Evolutionary conservation across 1,140 invertebrate genomes (phyloP), one percentile per base, ranked within the genome.

Genomic region (Zaprionus lachaisei): DNA sequence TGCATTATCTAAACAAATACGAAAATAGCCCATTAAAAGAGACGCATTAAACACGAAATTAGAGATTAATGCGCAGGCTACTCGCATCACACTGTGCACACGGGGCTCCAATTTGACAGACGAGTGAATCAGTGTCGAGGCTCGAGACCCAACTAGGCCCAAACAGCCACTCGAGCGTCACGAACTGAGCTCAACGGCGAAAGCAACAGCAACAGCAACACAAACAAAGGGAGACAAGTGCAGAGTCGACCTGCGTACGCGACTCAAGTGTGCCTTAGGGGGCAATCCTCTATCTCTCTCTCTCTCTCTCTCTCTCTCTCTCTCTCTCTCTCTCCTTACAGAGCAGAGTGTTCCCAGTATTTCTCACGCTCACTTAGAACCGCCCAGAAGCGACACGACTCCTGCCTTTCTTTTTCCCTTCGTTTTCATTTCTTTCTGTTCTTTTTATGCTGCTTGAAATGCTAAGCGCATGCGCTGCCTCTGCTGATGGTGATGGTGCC

Each of bases 1-100:
- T 72, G 84, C 84, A 87, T 87, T 87, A 87, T 87, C 84, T 90
- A 89, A 89, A 89, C 85, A 89, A 89, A 90, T 89, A 90, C 85
- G 78, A 89, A 90, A 89, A 90, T 89, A 89, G 69, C 61, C 64
- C 81, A 90, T 90, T 84, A 81, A 81, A 84, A 66, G 82, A 72
- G 66, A 34, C 51, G 72, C 81, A 80, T 90, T 74, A 85, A 89
- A 90, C 76, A 61, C 62, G 41, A 72, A 78, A 80, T 87, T 85
- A 58, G 62, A 86, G 80, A 80, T 78, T 78, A 75, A 86, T 78
- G 84, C 57, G 60, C 62, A 74, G 34, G 62, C 41, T 58, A 47
- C 58, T 47, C 66, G 49, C 24, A 24, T 15, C 44, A 41, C 72
- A 69, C 76, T 82, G 80, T 51, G 57, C 63, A 54, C 69, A 47